phyloP scores from a whole-genome alignment of 2,113 vertebrate genomes.

The Murina feae region DNA sequence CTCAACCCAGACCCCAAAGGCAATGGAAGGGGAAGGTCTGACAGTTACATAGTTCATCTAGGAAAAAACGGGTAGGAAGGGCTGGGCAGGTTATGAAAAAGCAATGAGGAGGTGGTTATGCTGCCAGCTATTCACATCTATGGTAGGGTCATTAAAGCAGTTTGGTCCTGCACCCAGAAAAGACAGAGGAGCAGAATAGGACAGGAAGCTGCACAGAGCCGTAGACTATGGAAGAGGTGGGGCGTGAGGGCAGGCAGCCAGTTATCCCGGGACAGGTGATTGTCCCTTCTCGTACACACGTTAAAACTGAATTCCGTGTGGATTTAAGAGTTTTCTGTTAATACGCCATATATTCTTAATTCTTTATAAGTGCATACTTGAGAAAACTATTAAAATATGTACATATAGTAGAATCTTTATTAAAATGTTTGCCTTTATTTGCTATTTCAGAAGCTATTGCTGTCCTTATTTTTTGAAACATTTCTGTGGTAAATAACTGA shows the following conservation, averaged over 20 bases:
- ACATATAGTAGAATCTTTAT: background rate
- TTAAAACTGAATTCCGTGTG: background rate
- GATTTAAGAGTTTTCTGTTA: background rate
- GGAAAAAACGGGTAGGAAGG: background rate
- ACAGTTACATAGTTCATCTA: background rate
- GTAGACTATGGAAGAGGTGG: no score
- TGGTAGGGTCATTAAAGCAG: accelerated
- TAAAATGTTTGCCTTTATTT: background rate
- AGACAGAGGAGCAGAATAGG: background rate
- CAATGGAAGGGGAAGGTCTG: background rate
- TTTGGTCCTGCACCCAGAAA: background rate
- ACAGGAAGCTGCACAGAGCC: no score
- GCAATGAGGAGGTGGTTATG: background rate
- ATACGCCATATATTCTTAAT: background rate
- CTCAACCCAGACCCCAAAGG: background rate
- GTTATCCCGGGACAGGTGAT: accelerated
- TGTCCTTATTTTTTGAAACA: background rate
- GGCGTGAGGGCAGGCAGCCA: background rate
- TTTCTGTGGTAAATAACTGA: background rate
- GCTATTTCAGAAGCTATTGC: background rate
- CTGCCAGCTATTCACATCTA: background rate
- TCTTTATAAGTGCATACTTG: background rate
- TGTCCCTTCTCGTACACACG: background rate
- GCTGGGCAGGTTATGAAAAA: background rate
- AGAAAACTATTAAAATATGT: background rate